These are phyloP conservation scores for Rhamphomyia laevipes DNA, from an alignment of 2,888 invertebrate species.

Conservation along the genomic window DNA sequence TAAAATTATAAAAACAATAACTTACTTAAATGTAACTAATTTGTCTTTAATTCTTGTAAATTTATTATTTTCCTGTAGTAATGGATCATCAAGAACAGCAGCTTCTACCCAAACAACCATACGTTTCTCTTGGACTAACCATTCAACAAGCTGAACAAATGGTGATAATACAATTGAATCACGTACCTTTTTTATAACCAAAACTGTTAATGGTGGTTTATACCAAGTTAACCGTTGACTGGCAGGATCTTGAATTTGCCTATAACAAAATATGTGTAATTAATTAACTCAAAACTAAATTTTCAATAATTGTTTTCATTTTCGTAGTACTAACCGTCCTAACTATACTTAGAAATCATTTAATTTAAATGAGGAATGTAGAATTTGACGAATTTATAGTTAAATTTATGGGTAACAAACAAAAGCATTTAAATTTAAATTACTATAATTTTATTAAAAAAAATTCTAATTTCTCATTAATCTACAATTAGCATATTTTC, in stretches of 20 bases:
- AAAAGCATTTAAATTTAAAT: too few relatives aligned
- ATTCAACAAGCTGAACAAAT: conserved; percentile 84
- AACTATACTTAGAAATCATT: too few relatives aligned
- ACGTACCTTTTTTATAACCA: conserved; percentile 93
- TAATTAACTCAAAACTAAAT: not conserved
- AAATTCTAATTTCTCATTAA: too few relatives aligned
- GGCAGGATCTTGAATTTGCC: conserved; percentile 96
- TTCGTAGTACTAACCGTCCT: not conserved
- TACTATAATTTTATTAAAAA: too few relatives aligned
- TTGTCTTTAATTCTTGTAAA: conserved; percentile 69
- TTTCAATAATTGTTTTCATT: not conserved
- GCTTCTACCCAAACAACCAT: conserved; percentile 94
- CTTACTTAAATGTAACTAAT: conserved; percentile 61
- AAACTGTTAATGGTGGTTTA: conserved; percentile 90
- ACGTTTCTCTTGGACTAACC: conserved; percentile 88
- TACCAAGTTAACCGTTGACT: conserved; percentile 95
- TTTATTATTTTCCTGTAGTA: conserved; percentile 59
- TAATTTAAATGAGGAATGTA: too few relatives aligned
- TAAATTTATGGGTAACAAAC: too few relatives aligned
- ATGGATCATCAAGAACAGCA: conserved; percentile 75
- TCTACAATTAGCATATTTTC: too few relatives aligned
- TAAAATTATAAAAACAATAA: conserved; percentile 1
- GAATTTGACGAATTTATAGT: too few relatives aligned
- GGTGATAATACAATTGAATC: conserved; percentile 81
- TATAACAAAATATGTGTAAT: conserved; percentile 33